These are phyloP conservation scores for Numenius phaeopus DNA, from an alignment of 2,797 vertebrate species.

Conservation along the genomic window DNA sequence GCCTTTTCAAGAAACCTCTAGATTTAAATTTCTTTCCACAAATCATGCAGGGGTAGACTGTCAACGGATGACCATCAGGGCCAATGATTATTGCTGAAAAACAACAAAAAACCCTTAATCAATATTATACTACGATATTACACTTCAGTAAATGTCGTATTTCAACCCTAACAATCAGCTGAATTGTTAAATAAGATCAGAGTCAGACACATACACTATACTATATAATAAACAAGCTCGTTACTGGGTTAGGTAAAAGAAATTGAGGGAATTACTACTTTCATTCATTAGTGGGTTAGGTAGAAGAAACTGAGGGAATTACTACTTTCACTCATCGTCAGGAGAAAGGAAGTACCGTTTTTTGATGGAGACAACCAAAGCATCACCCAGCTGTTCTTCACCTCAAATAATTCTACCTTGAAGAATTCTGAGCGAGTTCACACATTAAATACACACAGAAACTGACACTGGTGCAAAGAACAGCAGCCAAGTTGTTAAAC, in stretches of 20 bases:
- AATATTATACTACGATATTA: background rate
- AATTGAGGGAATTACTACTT: background rate
- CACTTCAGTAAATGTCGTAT: background rate
- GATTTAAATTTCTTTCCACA: conserved; percentile 99
- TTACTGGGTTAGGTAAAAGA: background rate
- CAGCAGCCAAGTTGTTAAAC: background rate
- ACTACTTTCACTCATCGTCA: background rate
- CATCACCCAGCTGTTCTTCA: background rate
- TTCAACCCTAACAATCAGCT: background rate
- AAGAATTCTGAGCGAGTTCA: background rate
- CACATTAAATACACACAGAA: background rate
- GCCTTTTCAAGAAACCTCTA: conserved; percentile 95
- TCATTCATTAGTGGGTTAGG: background rate
- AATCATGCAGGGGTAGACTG: conserved; percentile 98
- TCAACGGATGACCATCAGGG: conserved; percentile 95
- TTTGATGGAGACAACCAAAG: background rate
- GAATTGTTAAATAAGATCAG: background rate
- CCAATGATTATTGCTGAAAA: conserved; percentile 96
- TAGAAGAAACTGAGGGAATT: background rate
- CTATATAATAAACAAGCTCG: background rate
- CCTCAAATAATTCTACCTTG: background rate
- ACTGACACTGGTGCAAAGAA: background rate
- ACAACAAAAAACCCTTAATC: conserved; percentile 26
- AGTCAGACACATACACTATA: background rate
- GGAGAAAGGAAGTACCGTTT: background rate